Base-by-base conservation (phyloP, 2,113 vertebrate species). In the Pongo pygmaeus region DNA sequence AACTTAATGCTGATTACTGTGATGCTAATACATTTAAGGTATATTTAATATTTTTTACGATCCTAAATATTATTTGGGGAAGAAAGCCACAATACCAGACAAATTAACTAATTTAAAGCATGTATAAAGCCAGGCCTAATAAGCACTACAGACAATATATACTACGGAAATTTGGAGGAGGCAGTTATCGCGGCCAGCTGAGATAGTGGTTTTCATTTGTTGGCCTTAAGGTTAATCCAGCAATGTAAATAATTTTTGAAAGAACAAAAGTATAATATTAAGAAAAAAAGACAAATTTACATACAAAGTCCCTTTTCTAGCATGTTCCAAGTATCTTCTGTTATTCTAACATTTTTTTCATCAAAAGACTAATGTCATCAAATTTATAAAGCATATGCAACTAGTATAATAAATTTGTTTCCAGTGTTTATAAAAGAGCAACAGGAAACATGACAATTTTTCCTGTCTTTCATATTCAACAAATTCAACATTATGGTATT, bases 401-500 rank as follows among this genome's bases (percentile, higher is more conserved):
- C 57, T 83, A 96, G 72, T 72, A 94, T 81, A 97, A 87, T 93
- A 52, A 95, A 95, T 87, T 18, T 90, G 84, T 90, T 96, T 94
- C 91, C 78, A 95, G 72, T 94, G 55, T 93, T 95, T 94, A 95
- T 93, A 93, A 97, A 94, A 97, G 61, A 97, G 85, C 81, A 96
- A 85, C 91, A 96, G 96, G 97, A 97, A 98, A 93, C 57, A 95
- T 50, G 94, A 96, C 91, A 95, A 92, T 87, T 98, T 93, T 98
- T 97, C 97, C 94, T 97, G 90, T 80, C 85, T 97, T 97, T 97
- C 94, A 97, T 69, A 98, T 67, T 78, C 88, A 93, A 84, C 52
- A 80, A 93, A 86, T 96, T 94, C 69, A 96, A 80, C 27, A 43
- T 6, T 84, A 91, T 64, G 88, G 84, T 48, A 97, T 91, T 97